Percentiles rank a stretch among this genome's conserved stretches.
Conservation (phyloP, 2,113 vertebrate genomes). For the Spheniscus mendiculus region DNA sequence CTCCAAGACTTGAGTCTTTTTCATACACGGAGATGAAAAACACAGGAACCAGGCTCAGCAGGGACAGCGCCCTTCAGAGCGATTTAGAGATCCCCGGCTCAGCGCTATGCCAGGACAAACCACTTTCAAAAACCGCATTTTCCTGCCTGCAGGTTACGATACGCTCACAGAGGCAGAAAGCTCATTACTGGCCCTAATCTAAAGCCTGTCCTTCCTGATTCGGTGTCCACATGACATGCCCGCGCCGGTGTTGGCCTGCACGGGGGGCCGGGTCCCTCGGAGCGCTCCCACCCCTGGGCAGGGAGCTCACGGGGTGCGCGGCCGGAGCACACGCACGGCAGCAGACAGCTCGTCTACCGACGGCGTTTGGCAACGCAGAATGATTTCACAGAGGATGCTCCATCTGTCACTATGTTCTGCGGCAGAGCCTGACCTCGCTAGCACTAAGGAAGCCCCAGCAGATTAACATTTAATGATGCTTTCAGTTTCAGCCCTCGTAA, state of each 20-base stretch:
- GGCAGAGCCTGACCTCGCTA: conserved; percentile 34
- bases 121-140: background rate
- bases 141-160: background rate
- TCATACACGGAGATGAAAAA: background rate
- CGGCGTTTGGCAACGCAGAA: background rate
- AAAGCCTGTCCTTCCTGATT: background rate
- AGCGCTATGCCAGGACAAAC: background rate
- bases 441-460: conserved; percentile 39
- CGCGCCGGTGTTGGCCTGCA: fast-evolving
- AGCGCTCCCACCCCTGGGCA: background rate
- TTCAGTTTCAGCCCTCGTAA: conserved; percentile 46
- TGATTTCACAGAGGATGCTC: conserved; percentile 6
- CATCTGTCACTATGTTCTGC: conserved; percentile 59
- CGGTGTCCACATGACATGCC: fast-evolving
- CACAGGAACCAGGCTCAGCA: background rate
- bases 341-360: background rate
- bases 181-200: background rate
- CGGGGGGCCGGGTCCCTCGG: background rate
- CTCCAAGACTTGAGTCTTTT: background rate
- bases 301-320: fast-evolving
- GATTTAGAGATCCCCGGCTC: background rate
- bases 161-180: background rate
- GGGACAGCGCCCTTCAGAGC: background rate
- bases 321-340: background rate
- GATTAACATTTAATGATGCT: conserved; percentile 69